Conservation (phyloP, 1,140 invertebrate genomes). For the Drosophila nebulosa region DNA sequence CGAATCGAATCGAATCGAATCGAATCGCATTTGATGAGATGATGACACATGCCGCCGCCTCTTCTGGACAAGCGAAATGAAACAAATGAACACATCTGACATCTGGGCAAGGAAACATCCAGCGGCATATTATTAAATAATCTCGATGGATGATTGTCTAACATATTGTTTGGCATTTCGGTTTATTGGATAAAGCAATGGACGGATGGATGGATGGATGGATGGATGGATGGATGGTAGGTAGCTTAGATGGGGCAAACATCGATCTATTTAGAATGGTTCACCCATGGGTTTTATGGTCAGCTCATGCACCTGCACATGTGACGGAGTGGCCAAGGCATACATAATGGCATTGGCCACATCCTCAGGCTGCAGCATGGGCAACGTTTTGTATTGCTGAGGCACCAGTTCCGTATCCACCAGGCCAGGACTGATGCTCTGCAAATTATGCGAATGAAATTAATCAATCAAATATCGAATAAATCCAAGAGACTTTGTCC, state of each 20-base stretch:
- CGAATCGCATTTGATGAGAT: neutral
- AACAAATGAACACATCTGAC: slow-evolving; percentile 58
- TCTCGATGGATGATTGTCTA: slow-evolving; percentile 48
- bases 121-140: slow-evolving; percentile 47
- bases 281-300: slow-evolving; percentile 73
- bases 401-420: slow-evolving; percentile 83
- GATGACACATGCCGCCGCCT: neutral
- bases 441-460: slow-evolving; percentile 16
- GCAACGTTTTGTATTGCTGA: slow-evolving; percentile 39
- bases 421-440: slow-evolving; percentile 84
- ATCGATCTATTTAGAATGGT: slow-evolving; percentile 40
- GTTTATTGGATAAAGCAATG: neutral
- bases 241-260: too few species aligned
- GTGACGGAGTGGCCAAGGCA: slow-evolving; percentile 81
- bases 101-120: slow-evolving; percentile 40
- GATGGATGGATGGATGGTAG: neutral
- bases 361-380: slow-evolving; percentile 81
- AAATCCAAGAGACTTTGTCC: too few species aligned
- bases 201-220: neutral
- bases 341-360: slow-evolving; percentile 83
- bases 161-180: slow-evolving; percentile 9
- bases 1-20: neutral
- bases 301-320: slow-evolving; percentile 82
- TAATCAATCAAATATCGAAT: too few species aligned
- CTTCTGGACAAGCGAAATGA: slow-evolving; percentile 25